Percentiles rank a stretch among this genome's conserved stretches.
Evolutionary conservation across 2,113 vertebrate species (phyloP).

Genomic region (Tychaedon coryphoeus): DNA sequence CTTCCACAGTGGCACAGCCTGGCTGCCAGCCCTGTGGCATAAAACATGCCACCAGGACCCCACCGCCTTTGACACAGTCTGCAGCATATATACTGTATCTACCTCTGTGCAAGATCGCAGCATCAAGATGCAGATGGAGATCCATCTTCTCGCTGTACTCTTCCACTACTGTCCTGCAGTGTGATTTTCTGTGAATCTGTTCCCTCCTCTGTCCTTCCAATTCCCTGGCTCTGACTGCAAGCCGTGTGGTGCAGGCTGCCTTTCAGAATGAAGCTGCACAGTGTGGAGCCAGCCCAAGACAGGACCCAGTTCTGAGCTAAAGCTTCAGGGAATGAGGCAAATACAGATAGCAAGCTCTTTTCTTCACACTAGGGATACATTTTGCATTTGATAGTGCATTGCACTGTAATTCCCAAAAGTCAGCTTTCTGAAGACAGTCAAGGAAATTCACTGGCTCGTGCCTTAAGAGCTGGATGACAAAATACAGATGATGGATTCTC

Average conservation of each 20-base stretch:
- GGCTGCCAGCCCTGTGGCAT: not conserved
- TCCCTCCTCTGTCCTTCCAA: not conserved
- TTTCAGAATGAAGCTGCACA: not conserved
- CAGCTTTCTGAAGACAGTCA: not conserved
- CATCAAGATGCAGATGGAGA: not conserved
- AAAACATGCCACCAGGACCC: not conserved
- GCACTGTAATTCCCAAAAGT: not conserved
- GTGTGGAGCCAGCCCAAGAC: not conserved
- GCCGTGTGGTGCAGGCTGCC: not conserved
- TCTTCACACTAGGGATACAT: not conserved
- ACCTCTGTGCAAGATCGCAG: not conserved
- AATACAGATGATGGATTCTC: not conserved
- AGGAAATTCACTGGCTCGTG: not conserved
- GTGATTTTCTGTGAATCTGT: not conserved
- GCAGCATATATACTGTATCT: rapidly evolving
- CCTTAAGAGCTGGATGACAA: not conserved
- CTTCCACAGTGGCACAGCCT: not conserved
- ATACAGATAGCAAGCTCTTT: not conserved
- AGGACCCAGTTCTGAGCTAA: not conserved
- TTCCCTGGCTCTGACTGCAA: not conserved
- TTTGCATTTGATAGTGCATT: not conserved
- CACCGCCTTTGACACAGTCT: rapidly evolving
- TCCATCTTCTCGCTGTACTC: not conserved
- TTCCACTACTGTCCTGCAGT: not conserved
- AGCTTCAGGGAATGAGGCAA: not conserved